Evolutionary conservation across 2,797 vertebrate species (phyloP).

Genomic region (Gastrophryne carolinensis): DNA sequence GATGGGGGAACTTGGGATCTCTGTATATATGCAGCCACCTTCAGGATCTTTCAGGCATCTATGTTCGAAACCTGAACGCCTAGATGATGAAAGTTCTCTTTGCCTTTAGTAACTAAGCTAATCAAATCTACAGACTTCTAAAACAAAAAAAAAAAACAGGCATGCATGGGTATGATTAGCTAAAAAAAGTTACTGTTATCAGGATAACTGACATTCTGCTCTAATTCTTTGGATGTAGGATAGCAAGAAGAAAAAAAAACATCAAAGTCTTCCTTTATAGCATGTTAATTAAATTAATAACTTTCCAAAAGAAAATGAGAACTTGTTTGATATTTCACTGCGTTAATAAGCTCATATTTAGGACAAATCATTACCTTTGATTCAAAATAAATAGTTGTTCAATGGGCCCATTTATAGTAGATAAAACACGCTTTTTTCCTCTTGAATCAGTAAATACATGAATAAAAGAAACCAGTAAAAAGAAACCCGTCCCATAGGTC

Average conservation of each 20-base stretch:
- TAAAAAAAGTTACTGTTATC: neutral
- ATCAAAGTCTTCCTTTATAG: neutral
- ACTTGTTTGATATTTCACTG: neutral
- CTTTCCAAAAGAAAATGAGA: constrained; percentile 12
- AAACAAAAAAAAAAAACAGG: neutral
- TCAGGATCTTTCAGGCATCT: too few species aligned
- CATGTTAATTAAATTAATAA: constrained; percentile 17
- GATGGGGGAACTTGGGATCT: too few species aligned
- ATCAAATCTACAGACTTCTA: too few species aligned
- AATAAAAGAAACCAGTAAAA: constrained; percentile 4
- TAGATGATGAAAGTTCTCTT: too few species aligned
- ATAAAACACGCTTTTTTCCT: constrained; percentile 21
- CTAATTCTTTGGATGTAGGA: neutral
- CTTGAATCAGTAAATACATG: constrained; percentile 18
- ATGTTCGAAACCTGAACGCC: too few species aligned
- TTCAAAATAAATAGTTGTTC: constrained; percentile 22
- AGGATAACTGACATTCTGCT: neutral
- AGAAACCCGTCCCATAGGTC: constrained; percentile 26
- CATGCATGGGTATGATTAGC: neutral
- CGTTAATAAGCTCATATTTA: neutral
- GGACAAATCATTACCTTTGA: constrained; percentile 39
- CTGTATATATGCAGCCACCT: too few species aligned
- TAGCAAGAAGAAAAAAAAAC: neutral
- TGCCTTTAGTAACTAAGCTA: too few species aligned
- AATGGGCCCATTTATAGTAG: neutral